Evolutionary conservation across 2,888 invertebrate genomes (phyloP), one percentile per base, ranked within the genome.

Genomic region (Drosophila cracens): DNA sequence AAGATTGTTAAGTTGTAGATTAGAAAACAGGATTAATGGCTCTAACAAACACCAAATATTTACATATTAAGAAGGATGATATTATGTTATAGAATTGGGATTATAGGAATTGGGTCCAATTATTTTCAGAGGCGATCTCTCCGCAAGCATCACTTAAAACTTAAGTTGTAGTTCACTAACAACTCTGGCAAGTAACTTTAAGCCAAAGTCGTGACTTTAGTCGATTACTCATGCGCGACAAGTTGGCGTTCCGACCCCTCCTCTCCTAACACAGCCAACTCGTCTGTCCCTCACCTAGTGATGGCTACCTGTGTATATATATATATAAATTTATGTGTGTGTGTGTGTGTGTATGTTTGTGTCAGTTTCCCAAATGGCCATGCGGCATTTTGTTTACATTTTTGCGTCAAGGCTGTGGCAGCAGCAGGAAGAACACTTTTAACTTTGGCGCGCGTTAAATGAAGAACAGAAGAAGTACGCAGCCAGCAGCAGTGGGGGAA

Each of bases 311-410:
- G 49, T 38, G 38, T n/a, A 10, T 36, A 16, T 38, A 18, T 4
- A 46, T 13, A 7, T 5, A 5, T 5, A 8, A 53, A 27, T 4
- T 3, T 53, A 16, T 59, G 16, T 43, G 11, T 38, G 57, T 58
- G 31, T 36, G n/a, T 40, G n/a, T 49, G 40, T 57, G 38, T 53
- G 21, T 58, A 49, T 73, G 58, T 61, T 33, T 52, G 76, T 70
- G 59, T 57, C 63, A 58, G 80, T 63, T 79, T 43, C 57, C 68
- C 58, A 80, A 80, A 80, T 73, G 68, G 73, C 73, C 69, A 76
- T 71, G 79, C 79, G 73, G 82, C 82, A 75, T 73, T 88, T 84
- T 85, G 85, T 85, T 85, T 85, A 85, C 85, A 80, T 87, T 83
- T 82, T 82, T 72, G 77, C 76, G 64, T 62, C 81, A 78, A 80